Percentiles rank a stretch among this genome's conserved stretches.
phyloP scores from a whole-genome alignment of 2,113 vertebrate species.

The Pogonocichla stellata region DNA sequence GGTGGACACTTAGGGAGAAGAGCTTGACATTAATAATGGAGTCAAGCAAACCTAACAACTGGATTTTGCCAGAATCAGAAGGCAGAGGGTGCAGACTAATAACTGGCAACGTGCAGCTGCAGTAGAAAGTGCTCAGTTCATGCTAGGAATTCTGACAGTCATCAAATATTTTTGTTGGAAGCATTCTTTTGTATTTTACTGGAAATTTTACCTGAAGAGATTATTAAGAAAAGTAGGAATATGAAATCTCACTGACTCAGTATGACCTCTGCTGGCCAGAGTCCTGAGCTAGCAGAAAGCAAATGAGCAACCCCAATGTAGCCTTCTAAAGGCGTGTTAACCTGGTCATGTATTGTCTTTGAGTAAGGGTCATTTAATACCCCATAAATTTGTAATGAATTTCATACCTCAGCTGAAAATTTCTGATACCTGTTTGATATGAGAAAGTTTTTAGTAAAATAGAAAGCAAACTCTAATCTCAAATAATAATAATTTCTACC shows the following conservation, averaged over 20 bases:
- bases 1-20: not conserved
- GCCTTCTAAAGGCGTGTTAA: not conserved
- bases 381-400: not conserved
- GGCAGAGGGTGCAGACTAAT: not conserved
- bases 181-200: not conserved
- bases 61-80: not conserved
- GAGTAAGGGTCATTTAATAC: not conserved
- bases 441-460: not conserved
- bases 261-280: constrained; percentile 57
- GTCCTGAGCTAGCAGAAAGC: not conserved
- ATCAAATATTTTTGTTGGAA: not conserved
- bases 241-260: not conserved
- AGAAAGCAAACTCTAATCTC: not conserved
- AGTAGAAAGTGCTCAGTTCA: not conserved
- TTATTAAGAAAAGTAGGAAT: not conserved
- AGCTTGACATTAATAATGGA: not conserved
- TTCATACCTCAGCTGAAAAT: not conserved
- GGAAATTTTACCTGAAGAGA: not conserved
- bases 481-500: not conserved
- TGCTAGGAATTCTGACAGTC: not conserved
- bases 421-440: not conserved
- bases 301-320: not conserved
- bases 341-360: not conserved
- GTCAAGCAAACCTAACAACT: not conserved
- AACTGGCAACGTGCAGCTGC: not conserved